Base-by-base conservation (phyloP, 1,140 invertebrate species). In the Stegodyphus mimosarum region DNA sequence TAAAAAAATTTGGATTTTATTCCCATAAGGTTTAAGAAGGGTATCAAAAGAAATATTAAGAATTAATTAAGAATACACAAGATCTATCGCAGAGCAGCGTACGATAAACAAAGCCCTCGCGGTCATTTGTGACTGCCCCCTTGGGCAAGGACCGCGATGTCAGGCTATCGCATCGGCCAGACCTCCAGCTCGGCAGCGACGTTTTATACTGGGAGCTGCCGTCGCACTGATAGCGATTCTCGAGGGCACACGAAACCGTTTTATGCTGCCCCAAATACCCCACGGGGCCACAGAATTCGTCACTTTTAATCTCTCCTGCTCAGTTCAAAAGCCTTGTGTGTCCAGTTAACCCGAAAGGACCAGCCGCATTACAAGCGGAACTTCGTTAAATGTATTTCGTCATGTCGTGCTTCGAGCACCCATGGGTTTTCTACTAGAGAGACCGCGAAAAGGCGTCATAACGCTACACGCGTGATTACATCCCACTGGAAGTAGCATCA, bases 231-330 rank as follows among this genome's bases (percentile, higher is more conserved):
- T 84, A 84, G 81, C 73, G 81, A 70, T 18, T 76, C 74, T 75
- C 72, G 73, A 71, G 81, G 81, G 81, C 81, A 15, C 72, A 9
- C 6, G 55, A 69, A 63, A 84, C 17, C 81, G 66, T 84, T 84
- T 83, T 72, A 74, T 51, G 51, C 50, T 33, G 78, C 78, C 70
- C 80, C 13, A 53, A 66, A 66, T 9, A 55, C 80, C 80, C 80
- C 81, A 69, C 55, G 72, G 81, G 72, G 81, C 60, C 49, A 18
- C n/a, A 67, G 74, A 69, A 84, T 84, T 84, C 74, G 81, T 84
- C 81, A 84, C 81, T 84, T 84, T 76, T 84, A 84, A 84, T 84
- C 81, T 84, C 73, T 70, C 72, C 60, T 83, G 79, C 70, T 71
- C 79, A 66, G 33, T 73, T 83, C 79, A 83, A 83, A 83, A 83